Conservation (phyloP, 2,888 invertebrate genomes). For the Xestia sexstrigata region DNA sequence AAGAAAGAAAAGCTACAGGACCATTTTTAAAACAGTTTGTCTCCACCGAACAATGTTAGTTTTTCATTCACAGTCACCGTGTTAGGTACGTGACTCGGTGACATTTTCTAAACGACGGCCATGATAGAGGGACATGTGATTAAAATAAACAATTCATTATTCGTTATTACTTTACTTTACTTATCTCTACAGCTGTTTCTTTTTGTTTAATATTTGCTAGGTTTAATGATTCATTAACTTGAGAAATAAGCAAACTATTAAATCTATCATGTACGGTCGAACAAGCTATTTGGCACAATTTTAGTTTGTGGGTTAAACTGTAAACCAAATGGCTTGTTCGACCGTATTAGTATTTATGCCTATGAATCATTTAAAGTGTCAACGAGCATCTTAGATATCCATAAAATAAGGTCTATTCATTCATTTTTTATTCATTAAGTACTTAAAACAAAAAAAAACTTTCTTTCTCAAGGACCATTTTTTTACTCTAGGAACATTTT, state of each 20-base stretch:
- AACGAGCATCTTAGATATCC: neutral
- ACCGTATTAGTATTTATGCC: neutral
- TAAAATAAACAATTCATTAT: slow-evolving; percentile 46
- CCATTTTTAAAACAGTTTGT: slow-evolving; percentile 1
- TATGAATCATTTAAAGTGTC: neutral
- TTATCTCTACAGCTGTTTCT: slow-evolving; percentile 38
- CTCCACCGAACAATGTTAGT: slow-evolving; percentile 22
- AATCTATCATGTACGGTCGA: neutral
- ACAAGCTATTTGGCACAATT: no score
- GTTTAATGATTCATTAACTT: neutral
- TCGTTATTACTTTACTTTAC: slow-evolving; percentile 37
- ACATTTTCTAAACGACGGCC: slow-evolving; percentile 35
- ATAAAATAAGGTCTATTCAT: neutral
- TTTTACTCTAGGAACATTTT: no score
- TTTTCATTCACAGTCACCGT: slow-evolving; percentile 19
- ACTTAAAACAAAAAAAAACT: neutral
- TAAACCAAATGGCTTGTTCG: no score
- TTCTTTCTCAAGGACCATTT: neutral
- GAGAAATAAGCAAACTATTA: neutral
- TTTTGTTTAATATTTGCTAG: slow-evolving; percentile 7
- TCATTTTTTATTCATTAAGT: neutral
- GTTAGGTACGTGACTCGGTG: slow-evolving; percentile 51
- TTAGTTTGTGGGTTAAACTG: no score
- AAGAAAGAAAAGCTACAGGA: neutral
- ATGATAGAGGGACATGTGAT: slow-evolving; percentile 54